Conservation (phyloP, 2,113 vertebrate species). For the Forbesichthys agassizii region DNA sequence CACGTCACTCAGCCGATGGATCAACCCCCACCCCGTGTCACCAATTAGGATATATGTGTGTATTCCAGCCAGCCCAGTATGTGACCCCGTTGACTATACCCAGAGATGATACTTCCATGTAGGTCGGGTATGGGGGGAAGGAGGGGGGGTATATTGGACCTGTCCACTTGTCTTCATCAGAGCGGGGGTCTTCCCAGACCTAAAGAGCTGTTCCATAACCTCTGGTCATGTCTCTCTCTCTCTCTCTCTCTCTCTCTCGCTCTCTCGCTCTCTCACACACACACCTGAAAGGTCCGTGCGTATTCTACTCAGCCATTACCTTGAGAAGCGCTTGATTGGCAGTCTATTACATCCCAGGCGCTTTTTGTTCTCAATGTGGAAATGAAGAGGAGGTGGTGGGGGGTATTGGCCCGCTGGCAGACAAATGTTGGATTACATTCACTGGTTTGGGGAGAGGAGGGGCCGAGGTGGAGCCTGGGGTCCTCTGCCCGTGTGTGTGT, state of each 20-base stretch:
- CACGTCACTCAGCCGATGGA: slow-evolving; percentile 54
- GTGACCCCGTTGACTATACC: slow-evolving; percentile 19
- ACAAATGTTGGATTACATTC: slow-evolving; percentile 23
- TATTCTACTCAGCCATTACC: slow-evolving; percentile 52
- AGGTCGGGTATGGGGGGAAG: slow-evolving; percentile 38
- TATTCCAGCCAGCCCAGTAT: slow-evolving; percentile 50
- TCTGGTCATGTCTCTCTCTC: slow-evolving; percentile 47
- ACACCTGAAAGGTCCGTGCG: slow-evolving; percentile 44
- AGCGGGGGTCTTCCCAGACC: slow-evolving; percentile 43
- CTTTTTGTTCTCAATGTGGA: slow-evolving; percentile 56
- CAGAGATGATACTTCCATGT: slow-evolving; percentile 57
- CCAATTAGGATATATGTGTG: slow-evolving; percentile 73
- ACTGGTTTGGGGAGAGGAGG: slow-evolving; percentile 12
- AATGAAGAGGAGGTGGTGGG: slow-evolving; percentile 47
- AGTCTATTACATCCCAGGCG: slow-evolving; percentile 45
- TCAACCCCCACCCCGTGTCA: slow-evolving; percentile 48
- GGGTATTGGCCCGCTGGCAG: slow-evolving; percentile 23
- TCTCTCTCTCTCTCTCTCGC: slow-evolving; percentile 31
- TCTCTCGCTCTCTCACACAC: background rate
- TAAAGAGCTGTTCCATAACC: slow-evolving; percentile 29
- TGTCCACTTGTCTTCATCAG: slow-evolving; percentile 83
- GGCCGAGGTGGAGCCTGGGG: slow-evolving; percentile 46
- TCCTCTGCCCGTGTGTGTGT: background rate
- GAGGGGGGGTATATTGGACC: slow-evolving; percentile 65
- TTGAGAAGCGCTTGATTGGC: slow-evolving; percentile 47